A percentile compares a stretch with the other conserved stretches of the same genome.
Conservation (phyloP, 1,140 invertebrate genomes). For the Holcopasites calliopsidis region DNA sequence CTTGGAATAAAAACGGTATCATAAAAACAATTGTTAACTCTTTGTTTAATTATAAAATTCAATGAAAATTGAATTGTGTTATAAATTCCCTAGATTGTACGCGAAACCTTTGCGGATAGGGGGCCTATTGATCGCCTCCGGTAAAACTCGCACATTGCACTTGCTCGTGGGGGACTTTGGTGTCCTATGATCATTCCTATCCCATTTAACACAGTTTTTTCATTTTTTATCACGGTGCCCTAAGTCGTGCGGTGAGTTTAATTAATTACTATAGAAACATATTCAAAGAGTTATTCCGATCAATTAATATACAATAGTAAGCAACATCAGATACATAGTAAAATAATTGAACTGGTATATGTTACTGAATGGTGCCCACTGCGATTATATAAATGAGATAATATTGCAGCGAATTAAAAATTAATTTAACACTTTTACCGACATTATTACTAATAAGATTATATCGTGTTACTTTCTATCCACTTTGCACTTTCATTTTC, state of each 20-base stretch:
- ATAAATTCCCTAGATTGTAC: conserved; percentile 14
- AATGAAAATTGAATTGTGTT: neutral
- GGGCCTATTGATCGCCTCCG: conserved; percentile 30
- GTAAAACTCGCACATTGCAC: neutral
- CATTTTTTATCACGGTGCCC: conserved; percentile 15
- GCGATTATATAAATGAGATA: conserved; percentile 53
- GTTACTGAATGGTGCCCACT: neutral
- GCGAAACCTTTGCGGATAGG: neutral
- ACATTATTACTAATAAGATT: neutral
- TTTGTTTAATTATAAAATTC: neutral
- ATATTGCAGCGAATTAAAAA: conserved; percentile 28
- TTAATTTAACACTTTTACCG: neutral
- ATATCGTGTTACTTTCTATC: neutral
- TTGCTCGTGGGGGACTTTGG: neutral
- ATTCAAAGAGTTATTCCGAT: neutral
- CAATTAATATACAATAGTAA: neutral
- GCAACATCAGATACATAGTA: neutral
- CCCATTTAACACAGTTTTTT: neutral
- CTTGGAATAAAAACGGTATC: neutral
- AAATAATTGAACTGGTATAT: neutral
- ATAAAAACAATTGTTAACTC: neutral
- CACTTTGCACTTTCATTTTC: neutral
- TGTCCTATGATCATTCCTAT: neutral
- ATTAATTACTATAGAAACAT: conserved; percentile 3
- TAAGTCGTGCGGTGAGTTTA: conserved; percentile 37